These are phyloP conservation scores for Leptocoma aspasia DNA, from an alignment of 2,113 vertebrate genomes.

Conservation along the genomic window DNA sequence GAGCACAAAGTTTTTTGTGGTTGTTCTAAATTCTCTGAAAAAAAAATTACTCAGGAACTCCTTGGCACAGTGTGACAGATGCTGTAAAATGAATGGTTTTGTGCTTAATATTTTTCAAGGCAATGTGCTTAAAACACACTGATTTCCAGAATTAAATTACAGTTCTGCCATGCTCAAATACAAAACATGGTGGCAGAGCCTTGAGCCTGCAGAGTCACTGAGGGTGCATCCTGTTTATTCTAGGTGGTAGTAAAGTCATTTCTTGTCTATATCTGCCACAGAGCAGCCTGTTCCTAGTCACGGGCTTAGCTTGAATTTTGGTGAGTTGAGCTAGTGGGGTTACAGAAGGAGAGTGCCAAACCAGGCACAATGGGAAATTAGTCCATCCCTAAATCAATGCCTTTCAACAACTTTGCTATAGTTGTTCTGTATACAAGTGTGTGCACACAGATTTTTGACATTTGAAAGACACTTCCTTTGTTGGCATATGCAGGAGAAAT, in stretches of 20 bases:
- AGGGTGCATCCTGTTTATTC: not conserved
- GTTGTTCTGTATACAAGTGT: not conserved
- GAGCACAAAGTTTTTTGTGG: not conserved
- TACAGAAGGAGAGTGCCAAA: not conserved
- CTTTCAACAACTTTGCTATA: not conserved
- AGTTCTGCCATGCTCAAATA: not conserved
- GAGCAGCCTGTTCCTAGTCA: not conserved
- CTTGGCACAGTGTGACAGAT: not conserved
- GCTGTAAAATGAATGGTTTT: not conserved
- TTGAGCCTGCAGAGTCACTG: not conserved
- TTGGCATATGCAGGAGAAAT: not conserved
- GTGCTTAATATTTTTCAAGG: not conserved
- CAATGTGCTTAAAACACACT: fast-evolving
- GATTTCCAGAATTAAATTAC: not conserved
- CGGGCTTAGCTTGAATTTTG: not conserved
- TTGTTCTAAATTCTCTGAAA: not conserved
- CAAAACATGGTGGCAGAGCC: not conserved
- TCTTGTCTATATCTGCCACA: not conserved
- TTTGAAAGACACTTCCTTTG: not conserved
- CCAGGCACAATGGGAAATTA: not conserved
- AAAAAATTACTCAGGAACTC: not conserved
- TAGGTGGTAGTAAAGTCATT: not conserved
- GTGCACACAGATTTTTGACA: not conserved
- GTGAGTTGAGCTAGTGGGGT: not conserved
- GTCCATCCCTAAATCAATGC: not conserved